phyloP scores from a whole-genome alignment of 2,113 vertebrate species.

The Proteles cristata region DNA sequence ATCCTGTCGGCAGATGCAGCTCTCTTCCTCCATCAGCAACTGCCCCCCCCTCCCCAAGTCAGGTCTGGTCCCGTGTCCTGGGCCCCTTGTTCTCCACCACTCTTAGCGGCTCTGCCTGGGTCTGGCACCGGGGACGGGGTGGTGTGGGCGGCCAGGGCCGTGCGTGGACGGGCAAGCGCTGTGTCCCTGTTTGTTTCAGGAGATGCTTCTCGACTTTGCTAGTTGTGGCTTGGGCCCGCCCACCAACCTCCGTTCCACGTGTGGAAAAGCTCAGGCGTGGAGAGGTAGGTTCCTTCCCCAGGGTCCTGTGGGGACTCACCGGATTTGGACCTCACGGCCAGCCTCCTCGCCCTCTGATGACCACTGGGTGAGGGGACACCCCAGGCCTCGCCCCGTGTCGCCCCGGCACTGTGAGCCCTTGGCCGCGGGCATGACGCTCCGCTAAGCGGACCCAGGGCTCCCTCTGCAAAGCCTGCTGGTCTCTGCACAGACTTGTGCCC shows the following conservation, averaged over 20 bases:
- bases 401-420: neutral
- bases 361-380: no score
- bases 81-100: neutral
- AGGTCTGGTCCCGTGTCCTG: neutral
- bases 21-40: neutral
- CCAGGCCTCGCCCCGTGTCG: accelerated
- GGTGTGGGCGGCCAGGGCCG: neutral
- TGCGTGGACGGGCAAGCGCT: neutral
- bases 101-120: neutral
- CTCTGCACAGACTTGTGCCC: accelerated
- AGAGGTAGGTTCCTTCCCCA: neutral
- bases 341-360: neutral
- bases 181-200: neutral
- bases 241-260: accelerated
- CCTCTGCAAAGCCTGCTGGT: neutral
- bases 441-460: no score
- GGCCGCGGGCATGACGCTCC: accelerated
- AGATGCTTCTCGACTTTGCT: neutral
- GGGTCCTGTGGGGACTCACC: accelerated
- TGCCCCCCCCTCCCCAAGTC: accelerated
- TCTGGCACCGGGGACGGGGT: no score
- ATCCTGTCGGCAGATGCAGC: neutral
- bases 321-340: no score
- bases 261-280: neutral
- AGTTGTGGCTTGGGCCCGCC: accelerated